phyloP scores from a whole-genome alignment of 2,113 vertebrate genomes.

The Labrus mixtus region DNA sequence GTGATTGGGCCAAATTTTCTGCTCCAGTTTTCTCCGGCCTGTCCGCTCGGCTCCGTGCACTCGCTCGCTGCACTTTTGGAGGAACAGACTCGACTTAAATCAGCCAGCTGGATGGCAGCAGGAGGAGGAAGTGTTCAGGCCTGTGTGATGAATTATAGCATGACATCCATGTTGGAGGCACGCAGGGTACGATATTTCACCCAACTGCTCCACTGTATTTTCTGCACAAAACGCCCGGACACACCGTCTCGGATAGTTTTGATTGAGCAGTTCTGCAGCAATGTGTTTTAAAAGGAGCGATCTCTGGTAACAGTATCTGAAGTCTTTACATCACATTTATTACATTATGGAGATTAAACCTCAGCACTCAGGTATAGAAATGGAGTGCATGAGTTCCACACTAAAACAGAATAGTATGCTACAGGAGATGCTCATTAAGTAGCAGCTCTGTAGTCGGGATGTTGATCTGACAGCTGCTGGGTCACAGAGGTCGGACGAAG shows the following conservation, averaged over 20 bases:
- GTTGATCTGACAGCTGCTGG: neutral
- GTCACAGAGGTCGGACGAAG: neutral
- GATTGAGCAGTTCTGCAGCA: no score
- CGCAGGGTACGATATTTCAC: neutral
- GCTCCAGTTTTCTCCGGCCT: constrained; percentile 76
- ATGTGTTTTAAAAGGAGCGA: no score
- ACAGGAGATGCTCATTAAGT: neutral
- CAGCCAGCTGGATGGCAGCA: constrained; percentile 49
- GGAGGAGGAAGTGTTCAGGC: constrained; percentile 40
- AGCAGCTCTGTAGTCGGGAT: neutral
- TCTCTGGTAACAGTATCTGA: no score
- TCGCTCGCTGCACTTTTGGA: constrained; percentile 43
- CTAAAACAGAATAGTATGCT: neutral
- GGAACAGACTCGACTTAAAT: constrained; percentile 53
- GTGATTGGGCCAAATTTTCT: constrained; percentile 79
- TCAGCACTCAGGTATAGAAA: no score
- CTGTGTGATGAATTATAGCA: constrained; percentile 18
- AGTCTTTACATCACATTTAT: no score
- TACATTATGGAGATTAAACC: no score
- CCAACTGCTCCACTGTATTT: neutral
- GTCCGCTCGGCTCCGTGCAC: constrained; percentile 39
- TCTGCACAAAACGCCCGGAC: no score
- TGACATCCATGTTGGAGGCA: constrained; percentile 9
- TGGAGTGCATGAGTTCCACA: no score
- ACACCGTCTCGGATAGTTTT: no score